Evolutionary conservation across 2,113 vertebrate species (phyloP).

Genomic region (Oncorhynchus keta): DNA sequence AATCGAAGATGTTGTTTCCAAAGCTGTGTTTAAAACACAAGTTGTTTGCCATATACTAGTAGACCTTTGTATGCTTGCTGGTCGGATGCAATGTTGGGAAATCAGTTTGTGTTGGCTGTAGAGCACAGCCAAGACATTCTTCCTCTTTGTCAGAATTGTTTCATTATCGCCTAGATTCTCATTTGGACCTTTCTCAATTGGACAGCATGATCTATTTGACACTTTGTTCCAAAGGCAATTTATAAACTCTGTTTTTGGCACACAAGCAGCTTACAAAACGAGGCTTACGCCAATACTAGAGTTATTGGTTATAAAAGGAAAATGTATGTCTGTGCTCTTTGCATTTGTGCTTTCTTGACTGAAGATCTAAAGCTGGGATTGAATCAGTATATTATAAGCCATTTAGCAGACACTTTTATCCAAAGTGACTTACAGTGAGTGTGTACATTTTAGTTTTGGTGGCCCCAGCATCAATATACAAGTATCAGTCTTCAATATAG

Average conservation of each 20-base stretch:
- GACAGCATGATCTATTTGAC: constrained; percentile 40
- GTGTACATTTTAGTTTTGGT: no score
- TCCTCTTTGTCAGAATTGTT: constrained; percentile 29
- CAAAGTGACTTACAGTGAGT: no score
- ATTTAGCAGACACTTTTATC: no score
- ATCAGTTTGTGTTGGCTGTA: constrained; percentile 40
- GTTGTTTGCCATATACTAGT: no score
- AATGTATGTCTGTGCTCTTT: background rate
- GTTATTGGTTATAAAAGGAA: background rate
- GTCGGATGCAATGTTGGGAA: constrained; percentile 9
- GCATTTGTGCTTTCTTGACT: no score
- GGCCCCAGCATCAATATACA: no score
- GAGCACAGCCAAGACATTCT: constrained; percentile 30
- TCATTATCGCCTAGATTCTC: constrained; percentile 42
- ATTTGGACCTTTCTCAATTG: constrained; percentile 51
- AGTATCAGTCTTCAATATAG: no score
- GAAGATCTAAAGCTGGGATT: no score
- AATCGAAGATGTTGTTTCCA: no score
- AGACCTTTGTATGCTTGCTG: no score
- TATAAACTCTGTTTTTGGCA: constrained; percentile 37
- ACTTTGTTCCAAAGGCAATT: constrained; percentile 53
- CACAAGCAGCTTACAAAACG: constrained; percentile 5
- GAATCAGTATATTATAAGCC: no score
- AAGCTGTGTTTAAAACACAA: no score
- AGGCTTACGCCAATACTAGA: background rate